A percentile compares a stretch with the other conserved stretches of the same genome.
These are phyloP conservation scores for Ctenopoma multispine DNA, from an alignment of 2,797 vertebrate genomes.

Conservation along the genomic window DNA sequence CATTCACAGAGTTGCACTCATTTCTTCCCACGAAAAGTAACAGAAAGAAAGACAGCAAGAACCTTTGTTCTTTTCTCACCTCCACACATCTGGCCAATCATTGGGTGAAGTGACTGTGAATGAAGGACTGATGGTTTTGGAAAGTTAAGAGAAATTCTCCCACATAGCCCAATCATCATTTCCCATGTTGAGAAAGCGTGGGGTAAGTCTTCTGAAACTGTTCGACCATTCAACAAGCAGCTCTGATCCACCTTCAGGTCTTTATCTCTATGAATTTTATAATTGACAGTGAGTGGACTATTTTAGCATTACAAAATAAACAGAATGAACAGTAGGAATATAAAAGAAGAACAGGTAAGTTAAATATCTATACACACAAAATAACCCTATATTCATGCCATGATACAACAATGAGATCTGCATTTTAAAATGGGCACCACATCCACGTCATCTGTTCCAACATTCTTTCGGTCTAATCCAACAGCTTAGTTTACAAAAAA, in stretches of 20 bases:
- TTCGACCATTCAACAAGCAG: not conserved
- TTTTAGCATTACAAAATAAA: too few species aligned
- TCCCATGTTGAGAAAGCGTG: not conserved
- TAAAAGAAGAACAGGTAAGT: too few species aligned
- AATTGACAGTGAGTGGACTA: too few species aligned
- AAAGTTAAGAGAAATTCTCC: not conserved
- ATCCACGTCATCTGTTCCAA: slow-evolving; percentile 48
- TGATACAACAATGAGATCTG: slow-evolving; percentile 22
- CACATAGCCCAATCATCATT: not conserved
- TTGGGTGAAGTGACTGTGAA: not conserved
- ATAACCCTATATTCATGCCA: not conserved
- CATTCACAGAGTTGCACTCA: not conserved
- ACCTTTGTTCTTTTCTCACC: not conserved
- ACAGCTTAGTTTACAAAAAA: slow-evolving; percentile 22
- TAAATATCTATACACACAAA: too few species aligned
- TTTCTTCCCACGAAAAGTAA: not conserved
- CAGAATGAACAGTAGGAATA: too few species aligned
- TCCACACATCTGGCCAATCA: not conserved
- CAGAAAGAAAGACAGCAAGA: not conserved
- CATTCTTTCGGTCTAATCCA: slow-evolving; percentile 31
- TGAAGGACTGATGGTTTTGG: not conserved
- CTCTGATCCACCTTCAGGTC: not conserved
- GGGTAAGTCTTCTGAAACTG: not conserved
- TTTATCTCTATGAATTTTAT: too few species aligned
- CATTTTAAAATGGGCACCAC: slow-evolving; percentile 41